phyloP scores from a whole-genome alignment of 2,113 vertebrate genomes.

The Oncorhynchus gorbuscha region DNA sequence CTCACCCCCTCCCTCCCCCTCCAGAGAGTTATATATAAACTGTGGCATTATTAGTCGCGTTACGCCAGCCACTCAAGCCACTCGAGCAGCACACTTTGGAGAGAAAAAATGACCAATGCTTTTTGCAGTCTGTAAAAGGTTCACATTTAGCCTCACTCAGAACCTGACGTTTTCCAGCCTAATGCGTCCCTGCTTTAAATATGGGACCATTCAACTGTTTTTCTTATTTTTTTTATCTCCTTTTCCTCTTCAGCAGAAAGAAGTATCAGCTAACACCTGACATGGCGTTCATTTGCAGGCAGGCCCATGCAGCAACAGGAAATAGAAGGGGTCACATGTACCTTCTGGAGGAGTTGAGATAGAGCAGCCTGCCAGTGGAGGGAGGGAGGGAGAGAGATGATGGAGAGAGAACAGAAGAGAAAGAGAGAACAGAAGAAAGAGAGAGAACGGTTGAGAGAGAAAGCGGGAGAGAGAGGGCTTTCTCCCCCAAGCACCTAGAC shows the following conservation, averaged over 20 bases:
- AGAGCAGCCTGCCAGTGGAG: conserved; percentile 51
- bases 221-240: conserved; percentile 19
- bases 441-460: neutral
- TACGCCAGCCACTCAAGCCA: conserved; percentile 35
- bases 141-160: conserved; percentile 43
- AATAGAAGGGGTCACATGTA: conserved; percentile 52
- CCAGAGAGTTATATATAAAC: conserved; percentile 34
- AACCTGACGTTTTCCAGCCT: conserved; percentile 48
- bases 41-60: conserved; percentile 37
- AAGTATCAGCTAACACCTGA: conserved; percentile 65
- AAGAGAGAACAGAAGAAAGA: too few species aligned
- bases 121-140: conserved; percentile 52
- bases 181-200: conserved; percentile 57
- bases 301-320: conserved; percentile 53
- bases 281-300: conserved; percentile 30
- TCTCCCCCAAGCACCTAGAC: conserved; percentile 12
- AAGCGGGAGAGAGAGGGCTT: conserved; percentile 1
- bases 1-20: conserved; percentile 4
- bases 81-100: conserved; percentile 30
- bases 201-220: conserved; percentile 46
- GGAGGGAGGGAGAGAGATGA: conserved; percentile 18
- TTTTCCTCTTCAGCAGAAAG: conserved; percentile 44
- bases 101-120: conserved; percentile 13
- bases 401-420: neutral
- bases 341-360: conserved; percentile 57